Base-by-base conservation (phyloP, 2,888 invertebrate genomes). In the Oeneis ivallda region DNA sequence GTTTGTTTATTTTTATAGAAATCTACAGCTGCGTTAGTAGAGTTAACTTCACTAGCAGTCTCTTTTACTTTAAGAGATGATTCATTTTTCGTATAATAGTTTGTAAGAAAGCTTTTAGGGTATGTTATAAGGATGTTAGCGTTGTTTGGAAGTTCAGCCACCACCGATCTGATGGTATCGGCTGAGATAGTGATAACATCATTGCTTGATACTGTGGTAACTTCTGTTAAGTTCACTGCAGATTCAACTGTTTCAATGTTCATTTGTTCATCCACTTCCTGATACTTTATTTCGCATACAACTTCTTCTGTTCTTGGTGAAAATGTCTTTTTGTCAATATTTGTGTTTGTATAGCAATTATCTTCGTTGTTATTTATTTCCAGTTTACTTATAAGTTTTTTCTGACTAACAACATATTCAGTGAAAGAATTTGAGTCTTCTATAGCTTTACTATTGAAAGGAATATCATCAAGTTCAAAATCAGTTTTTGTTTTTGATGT, bases 41-140 rank as follows among this genome's bases (percentile, higher is more conserved):
- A 73, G 68, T 72, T 74, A 66, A 15, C 11, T 5, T 72, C 72
- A 67, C 71, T 74, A 67, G 77, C 74, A 39, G 78, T 68, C 68
- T 81, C 78, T 62, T 70, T 71, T 62, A 78, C 57, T 66, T 72
- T 64, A 66, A 66, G 53, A 41, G 67, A 41, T n/a, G 70, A 57
- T 66, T 74, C 72, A 66, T 76, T 73, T 69, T 71, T 70, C 66
- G 69, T 73, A 71, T 68, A 66, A 68, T 72, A 58, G 63, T 76
- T 66, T 53, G 73, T 70, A 61, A 79, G 68, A 71, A 82, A 79
- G 79, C 79, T 79, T 74, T 83, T 79, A 68, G 86, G 84, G 72
- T 85, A 77, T 73, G 87, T 85, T 82, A 87, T 77, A 75, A 85
- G 81, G 64, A 86, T 74, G 71, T 81, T 86, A 80, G 87, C 80